These are phyloP conservation scores for Glomeris maerens DNA, from an alignment of 1,140 invertebrate genomes.

Conservation along the genomic window DNA sequence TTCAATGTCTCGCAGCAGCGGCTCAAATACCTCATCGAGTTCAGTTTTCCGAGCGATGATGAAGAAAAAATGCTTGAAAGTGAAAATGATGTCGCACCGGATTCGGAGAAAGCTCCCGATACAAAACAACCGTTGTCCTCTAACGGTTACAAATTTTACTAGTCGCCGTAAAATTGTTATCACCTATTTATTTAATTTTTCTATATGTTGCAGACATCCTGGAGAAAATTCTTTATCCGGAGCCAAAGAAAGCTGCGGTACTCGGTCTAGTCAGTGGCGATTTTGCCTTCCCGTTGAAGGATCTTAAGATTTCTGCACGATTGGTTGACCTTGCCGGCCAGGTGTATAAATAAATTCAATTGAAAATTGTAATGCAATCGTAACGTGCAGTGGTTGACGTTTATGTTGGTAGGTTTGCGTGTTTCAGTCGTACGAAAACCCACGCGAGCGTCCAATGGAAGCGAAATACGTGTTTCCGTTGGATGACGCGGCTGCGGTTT, in stretches of 20 bases:
- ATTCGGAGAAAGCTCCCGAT: not conserved
- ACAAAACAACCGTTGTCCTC: not conserved
- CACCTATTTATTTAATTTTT: too few relatives aligned
- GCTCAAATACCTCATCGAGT: constrained; percentile 29
- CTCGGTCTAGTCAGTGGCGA: not conserved
- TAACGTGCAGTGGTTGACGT: too few relatives aligned
- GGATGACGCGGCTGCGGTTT: constrained; percentile 31
- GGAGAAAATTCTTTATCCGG: not conserved
- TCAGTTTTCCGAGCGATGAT: constrained; percentile 21
- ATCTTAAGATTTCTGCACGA: not conserved
- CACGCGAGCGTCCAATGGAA: constrained; percentile 25
- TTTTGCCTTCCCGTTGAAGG: not conserved
- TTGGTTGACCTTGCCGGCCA: constrained; percentile 19
- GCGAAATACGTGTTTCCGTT: constrained; percentile 35
- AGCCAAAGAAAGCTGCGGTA: not conserved
- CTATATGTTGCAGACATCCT: not conserved
- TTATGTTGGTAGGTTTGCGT: constrained; percentile 31
- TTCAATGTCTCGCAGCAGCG: constrained; percentile 27
- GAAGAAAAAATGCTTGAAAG: not conserved
- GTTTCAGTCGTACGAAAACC: constrained; percentile 28
- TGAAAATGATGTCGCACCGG: not conserved
- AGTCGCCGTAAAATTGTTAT: not conserved
- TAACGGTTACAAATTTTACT: not conserved
- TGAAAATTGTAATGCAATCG: too few relatives aligned
- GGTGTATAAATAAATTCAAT: constrained; percentile 27